Evolutionary conservation across 2,888 invertebrate genomes (phyloP).

Genomic region (Gnatocerus cornutus): DNA sequence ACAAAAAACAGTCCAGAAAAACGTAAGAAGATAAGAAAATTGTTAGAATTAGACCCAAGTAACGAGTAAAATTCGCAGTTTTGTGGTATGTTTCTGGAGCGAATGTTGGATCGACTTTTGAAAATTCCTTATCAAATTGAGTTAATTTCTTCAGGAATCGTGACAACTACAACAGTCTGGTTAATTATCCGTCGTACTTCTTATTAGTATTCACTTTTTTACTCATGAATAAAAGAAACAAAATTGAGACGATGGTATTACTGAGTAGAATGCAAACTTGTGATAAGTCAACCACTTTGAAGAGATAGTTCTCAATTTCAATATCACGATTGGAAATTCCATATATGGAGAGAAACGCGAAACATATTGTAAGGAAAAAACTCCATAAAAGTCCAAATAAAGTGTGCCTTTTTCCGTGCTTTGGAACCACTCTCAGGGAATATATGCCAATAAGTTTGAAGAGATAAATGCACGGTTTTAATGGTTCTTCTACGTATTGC

Average conservation of each 20-base stretch:
- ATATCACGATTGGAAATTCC: conserved; percentile 10
- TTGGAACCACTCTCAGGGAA: neutral
- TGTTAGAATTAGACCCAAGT: neutral
- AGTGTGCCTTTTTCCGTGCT: neutral
- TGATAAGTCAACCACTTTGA: neutral
- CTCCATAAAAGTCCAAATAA: conserved; percentile 13
- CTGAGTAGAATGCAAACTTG: conserved; percentile 5
- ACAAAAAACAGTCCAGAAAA: conserved; percentile 6
- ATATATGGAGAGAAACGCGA: conserved; percentile 6
- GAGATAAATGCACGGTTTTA: conserved; percentile 19
- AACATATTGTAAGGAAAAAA: conserved; percentile 1
- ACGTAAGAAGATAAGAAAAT: conserved; percentile 11
- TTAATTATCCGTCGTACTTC: no score
- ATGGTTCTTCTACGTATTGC: neutral
- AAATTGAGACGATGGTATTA: neutral
- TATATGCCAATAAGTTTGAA: conserved; percentile 24
- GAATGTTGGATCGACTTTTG: neutral
- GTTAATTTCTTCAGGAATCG: neutral
- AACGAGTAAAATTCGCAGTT: neutral
- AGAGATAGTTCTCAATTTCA: conserved; percentile 3
- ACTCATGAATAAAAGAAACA: conserved; percentile 10
- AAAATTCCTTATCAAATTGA: conserved; percentile 1
- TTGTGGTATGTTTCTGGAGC: neutral
- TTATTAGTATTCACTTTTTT: conserved; percentile 2
- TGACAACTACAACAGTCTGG: conserved; percentile 2